Evolutionary conservation across 2,797 vertebrate species (phyloP).

Genomic region (Fringilla coelebs): DNA sequence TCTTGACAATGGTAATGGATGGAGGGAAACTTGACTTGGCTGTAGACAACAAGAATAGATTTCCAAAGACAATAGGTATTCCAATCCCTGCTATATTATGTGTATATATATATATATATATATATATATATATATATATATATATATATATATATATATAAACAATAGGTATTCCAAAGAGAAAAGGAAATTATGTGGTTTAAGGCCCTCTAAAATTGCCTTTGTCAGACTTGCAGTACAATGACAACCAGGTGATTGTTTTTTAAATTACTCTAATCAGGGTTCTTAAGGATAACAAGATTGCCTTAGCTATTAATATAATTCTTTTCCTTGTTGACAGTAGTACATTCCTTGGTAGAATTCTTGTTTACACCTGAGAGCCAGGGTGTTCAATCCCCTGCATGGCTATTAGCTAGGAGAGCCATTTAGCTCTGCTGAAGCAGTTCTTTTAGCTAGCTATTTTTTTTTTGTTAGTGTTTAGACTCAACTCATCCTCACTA

Average conservation of each 20-base stretch:
- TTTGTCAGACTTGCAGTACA: background rate
- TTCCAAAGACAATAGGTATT: background rate
- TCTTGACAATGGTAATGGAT: background rate
- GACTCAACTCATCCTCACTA: conserved; percentile 8
- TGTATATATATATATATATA: background rate
- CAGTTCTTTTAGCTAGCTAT: background rate
- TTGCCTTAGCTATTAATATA: background rate
- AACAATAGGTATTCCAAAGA: background rate
- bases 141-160: background rate
- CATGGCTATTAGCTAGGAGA: conserved; percentile 28
- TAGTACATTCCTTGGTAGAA: conserved; percentile 17
- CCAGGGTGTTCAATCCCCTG: conserved; percentile 1
- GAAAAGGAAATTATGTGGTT: background rate
- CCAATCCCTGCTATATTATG: background rate
- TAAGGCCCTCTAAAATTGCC: background rate
- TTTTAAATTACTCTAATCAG: background rate
- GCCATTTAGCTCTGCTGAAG: conserved; percentile 41
- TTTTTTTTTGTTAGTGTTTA: conserved; percentile 59
- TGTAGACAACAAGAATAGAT: background rate
- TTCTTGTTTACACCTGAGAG: conserved; percentile 11
- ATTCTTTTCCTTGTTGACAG: background rate
- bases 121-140: too few relatives aligned
- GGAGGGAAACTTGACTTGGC: background rate
- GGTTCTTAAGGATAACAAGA: conserved; percentile 10
- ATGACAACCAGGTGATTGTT: background rate